A percentile compares a stretch with the other conserved stretches of the same genome.
phyloP scores from a whole-genome alignment of 1,140 invertebrate species.

The Helicoverpa armigera region DNA sequence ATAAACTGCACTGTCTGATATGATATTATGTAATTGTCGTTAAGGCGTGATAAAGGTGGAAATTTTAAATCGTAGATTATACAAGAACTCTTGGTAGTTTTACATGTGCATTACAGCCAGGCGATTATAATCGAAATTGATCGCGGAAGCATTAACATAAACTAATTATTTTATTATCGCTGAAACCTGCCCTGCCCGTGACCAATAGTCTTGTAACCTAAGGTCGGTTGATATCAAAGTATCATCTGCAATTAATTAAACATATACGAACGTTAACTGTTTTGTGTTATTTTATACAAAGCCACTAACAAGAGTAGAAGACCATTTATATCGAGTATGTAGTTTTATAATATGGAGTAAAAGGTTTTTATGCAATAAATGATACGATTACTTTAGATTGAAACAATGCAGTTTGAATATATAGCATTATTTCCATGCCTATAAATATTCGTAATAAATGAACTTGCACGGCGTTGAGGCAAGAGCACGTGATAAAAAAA shows the following conservation, averaged over 20 bases:
- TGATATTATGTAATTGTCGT: conserved; percentile 29
- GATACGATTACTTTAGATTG: neutral
- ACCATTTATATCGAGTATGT: neutral
- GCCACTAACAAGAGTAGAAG: conserved; percentile 4
- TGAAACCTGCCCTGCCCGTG: conserved; percentile 30
- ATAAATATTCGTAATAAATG: conserved; percentile 19
- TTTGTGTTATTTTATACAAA: conserved; percentile 10
- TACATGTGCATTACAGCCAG: neutral
- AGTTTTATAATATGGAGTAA: neutral
- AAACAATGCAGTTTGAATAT: neutral
- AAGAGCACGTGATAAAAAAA: conserved; percentile 19
- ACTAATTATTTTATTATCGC: conserved; percentile 45
- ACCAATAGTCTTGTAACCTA: conserved; percentile 46
- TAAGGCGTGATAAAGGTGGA: conserved; percentile 15
- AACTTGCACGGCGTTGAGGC: neutral
- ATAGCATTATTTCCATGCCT: neutral
- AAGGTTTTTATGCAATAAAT: neutral
- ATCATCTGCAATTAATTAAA: conserved; percentile 44
- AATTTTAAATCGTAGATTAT: neutral
- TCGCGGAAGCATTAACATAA: conserved; percentile 39
- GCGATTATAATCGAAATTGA: conserved; percentile 13
- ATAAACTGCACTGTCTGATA: conserved; percentile 29
- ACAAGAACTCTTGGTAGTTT: neutral
- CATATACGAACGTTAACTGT: conserved; percentile 28
- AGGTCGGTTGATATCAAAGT: conserved; percentile 45